Evolutionary conservation across 2,888 invertebrate species (phyloP), one percentile per base, ranked within the genome.

Genomic region (Nowickia ferox): DNA sequence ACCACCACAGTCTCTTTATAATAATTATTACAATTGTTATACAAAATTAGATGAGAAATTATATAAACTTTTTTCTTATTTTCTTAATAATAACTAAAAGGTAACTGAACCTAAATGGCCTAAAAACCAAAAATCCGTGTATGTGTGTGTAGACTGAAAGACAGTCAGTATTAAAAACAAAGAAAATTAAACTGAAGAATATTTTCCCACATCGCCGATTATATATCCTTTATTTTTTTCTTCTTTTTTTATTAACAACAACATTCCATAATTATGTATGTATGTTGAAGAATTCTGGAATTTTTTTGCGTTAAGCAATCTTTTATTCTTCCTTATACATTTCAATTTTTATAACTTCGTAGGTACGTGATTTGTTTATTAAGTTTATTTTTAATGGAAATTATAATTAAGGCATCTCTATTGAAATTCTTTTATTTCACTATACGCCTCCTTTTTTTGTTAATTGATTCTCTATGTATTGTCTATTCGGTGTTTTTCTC

Each of bases 91-190:
- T 46, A 66, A 69, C 75, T 74, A 72, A 74, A 86, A 86, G 79
- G 86, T 86, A 86, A 86, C 42, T 83, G 83, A 86, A 83, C 86
- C 83, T 76, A 68, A 72, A 76, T 83, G 76, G 83, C 86, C 83
- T 83, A 83, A 83, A 86, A 83, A 79, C 19, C 57, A 30, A 75
- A 75, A 66, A 9, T 51, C 9, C 5, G n/a, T 68, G 51, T 48
- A 68, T 59, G 75, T 30, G 55, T 76, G n/a, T 59, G 75, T 40
- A 13, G 17, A 63, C n/a, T 11, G 44, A n/a, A 51, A 53, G 13
- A 44, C 65, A 15, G 53, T 38, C 44, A 38, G 17, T 57, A 55
- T 6, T 44, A 15, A 66, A 76, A 80, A 86, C 86, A 86, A 86
- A 86, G 86, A 86, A 83, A 46, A n/a, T 30, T 48, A 75, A 75